Percentiles rank a stretch among this genome's conserved stretches.
phyloP scores from a whole-genome alignment of 2,113 vertebrate species.

The Gymnorhina tibicen region DNA sequence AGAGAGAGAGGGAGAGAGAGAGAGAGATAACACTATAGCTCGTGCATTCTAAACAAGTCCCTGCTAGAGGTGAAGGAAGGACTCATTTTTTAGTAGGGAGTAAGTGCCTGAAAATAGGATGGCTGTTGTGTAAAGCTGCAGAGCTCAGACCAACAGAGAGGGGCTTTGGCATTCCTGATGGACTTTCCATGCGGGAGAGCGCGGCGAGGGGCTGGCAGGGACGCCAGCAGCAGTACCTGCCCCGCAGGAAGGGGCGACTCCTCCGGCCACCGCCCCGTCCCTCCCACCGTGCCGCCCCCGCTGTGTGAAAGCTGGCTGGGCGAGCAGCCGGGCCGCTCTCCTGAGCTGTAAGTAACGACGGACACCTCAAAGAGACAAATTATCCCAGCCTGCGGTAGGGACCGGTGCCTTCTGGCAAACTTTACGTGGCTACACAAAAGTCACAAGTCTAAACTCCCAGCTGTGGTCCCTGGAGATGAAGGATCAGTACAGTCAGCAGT shows the following conservation, averaged over 20 bases:
- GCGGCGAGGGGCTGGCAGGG: rapidly evolving
- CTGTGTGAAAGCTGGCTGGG: not conserved
- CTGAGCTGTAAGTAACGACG: not conserved
- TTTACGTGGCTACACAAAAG: not conserved
- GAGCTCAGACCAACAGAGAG: not conserved
- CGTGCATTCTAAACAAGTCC: not conserved
- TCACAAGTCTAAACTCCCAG: not conserved
- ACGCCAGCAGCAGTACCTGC: rapidly evolving
- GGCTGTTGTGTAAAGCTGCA: not conserved
- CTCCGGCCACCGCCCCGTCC: rapidly evolving
- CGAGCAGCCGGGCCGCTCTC: rapidly evolving
- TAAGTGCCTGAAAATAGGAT: not conserved
- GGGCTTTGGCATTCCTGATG: not conserved
- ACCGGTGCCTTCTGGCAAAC: not conserved
- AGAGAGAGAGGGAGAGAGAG: not conserved
- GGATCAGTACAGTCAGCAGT: not conserved
- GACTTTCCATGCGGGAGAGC: not conserved
- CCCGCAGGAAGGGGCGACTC: no score
- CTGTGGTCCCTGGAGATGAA: not conserved
- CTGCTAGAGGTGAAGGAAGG: not conserved
- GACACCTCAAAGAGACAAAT: not conserved
- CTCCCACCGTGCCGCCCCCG: rapidly evolving
- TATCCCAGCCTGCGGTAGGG: not conserved
- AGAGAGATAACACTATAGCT: not conserved
- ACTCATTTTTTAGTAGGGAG: not conserved